These are phyloP conservation scores for Euwallacea fornicatus DNA, from an alignment of 1,140 invertebrate genomes.

Conservation along the genomic window DNA sequence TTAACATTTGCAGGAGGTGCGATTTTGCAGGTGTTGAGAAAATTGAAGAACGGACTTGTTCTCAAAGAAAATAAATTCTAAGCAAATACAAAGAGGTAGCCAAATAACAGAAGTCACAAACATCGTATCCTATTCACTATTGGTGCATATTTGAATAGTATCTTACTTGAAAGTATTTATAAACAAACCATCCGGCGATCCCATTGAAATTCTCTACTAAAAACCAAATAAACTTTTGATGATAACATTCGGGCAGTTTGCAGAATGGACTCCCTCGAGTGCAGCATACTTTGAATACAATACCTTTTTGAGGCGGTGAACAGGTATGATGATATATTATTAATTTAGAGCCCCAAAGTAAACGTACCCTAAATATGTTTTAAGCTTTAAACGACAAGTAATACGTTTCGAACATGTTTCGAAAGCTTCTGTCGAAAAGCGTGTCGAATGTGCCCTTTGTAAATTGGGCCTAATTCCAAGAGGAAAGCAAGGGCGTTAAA, in stretches of 20 bases:
- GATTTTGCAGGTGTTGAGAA: conserved; percentile 11
- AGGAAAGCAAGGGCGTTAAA: conserved; percentile 28
- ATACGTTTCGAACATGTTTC: not conserved
- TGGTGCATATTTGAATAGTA: conserved; percentile 18
- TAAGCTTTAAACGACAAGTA: no score
- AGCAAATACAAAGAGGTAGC: not conserved
- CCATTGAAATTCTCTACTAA: conserved; percentile 24
- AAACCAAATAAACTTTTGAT: conserved; percentile 31
- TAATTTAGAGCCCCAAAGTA: conserved; percentile 3
- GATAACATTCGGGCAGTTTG: conserved; percentile 35
- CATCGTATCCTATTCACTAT: conserved; percentile 10
- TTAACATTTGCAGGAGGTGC: conserved; percentile 11
- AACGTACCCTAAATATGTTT: no score
- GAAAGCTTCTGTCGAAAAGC: conserved; percentile 20
- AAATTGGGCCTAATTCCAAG: conserved; percentile 30
- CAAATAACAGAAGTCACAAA: not conserved
- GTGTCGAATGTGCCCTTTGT: conserved; percentile 5
- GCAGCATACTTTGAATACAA: conserved; percentile 24
- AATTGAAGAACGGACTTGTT: not conserved
- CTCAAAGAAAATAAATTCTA: not conserved
- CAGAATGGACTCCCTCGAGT: conserved; percentile 5
- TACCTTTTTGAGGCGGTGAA: conserved; percentile 29
- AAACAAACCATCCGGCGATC: conserved; percentile 11
- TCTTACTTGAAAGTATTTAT: conserved; percentile 19
- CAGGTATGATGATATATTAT: conserved; percentile 19